phyloP scores from a whole-genome alignment of 2,888 invertebrate genomes.

The Brachylomia viminalis region DNA sequence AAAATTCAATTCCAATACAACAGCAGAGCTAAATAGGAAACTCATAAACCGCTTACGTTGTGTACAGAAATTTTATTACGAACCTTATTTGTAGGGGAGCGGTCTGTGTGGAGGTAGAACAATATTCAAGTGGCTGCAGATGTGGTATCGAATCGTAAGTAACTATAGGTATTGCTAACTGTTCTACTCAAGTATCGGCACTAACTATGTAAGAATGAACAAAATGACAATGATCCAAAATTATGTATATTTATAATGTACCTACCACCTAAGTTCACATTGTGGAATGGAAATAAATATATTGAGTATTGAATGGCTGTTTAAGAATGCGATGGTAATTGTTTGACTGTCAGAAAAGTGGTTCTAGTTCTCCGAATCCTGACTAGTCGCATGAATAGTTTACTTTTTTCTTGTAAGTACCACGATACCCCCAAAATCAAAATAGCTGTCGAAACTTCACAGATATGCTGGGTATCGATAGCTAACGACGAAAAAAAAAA shows the following conservation, averaged over 20 bases:
- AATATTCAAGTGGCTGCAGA: background rate
- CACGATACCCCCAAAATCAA: too few species aligned
- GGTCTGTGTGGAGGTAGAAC: conserved; percentile 16
- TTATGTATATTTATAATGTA: too few species aligned
- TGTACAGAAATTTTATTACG: conserved; percentile 73
- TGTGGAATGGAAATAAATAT: too few species aligned
- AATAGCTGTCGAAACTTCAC: background rate
- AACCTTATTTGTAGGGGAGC: conserved; percentile 60
- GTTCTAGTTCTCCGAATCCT: background rate
- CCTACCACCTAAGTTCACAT: too few species aligned
- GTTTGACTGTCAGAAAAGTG: background rate
- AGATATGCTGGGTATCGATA: background rate
- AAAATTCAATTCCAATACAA: conserved; percentile 73
- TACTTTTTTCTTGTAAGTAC: background rate
- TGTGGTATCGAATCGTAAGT: background rate
- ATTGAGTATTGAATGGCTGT: too few species aligned
- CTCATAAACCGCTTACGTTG: conserved; percentile 79
- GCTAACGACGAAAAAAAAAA: background rate
- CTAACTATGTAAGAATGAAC: background rate
- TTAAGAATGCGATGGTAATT: background rate
- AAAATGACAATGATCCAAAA: too few species aligned
- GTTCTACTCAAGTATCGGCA: background rate
- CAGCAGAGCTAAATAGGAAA: conserved; percentile 75
- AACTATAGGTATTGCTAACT: background rate
- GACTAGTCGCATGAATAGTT: background rate